Conservation (phyloP, 2,797 vertebrate species). For the Zalophus californianus region DNA sequence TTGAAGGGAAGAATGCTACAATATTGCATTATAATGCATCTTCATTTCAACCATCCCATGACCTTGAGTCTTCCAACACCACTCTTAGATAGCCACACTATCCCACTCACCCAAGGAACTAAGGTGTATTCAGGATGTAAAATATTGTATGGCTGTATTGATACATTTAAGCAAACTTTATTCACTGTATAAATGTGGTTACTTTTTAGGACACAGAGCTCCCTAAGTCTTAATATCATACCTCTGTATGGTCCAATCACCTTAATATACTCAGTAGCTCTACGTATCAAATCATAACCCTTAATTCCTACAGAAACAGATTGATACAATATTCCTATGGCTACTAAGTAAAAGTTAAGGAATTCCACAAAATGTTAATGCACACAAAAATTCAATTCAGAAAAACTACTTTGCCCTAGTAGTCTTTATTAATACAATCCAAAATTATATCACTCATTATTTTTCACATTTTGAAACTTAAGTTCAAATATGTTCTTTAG, state of each 20-base stretch:
- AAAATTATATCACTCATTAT: conserved; percentile 23
- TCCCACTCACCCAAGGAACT: not conserved
- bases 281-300: conserved; percentile 65
- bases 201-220: conserved; percentile 66
- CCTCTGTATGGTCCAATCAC: conserved; percentile 12
- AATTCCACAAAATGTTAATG: conserved; percentile 50
- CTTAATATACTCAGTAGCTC: not conserved
- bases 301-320: conserved; percentile 62
- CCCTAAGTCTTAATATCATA: conserved; percentile 37
- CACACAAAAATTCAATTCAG: conserved; percentile 56
- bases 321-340: conserved; percentile 47
- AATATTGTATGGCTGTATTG: not conserved
- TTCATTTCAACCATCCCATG: conserved; percentile 33
- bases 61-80: not conserved
- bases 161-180: conserved; percentile 48
- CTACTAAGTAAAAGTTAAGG: conserved; percentile 59
- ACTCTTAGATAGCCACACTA: conserved; percentile 20
- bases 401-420: conserved; percentile 38
- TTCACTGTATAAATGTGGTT: conserved; percentile 54
- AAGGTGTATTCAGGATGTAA: not conserved
- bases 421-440: conserved; percentile 53
- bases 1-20: not conserved
- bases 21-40: not conserved
- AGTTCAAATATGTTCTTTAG: conserved; percentile 18
- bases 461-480: conserved; percentile 66